Evolutionary conservation across 2,797 vertebrate genomes (phyloP).

Genomic region (Gymnothorax javanicus): DNA sequence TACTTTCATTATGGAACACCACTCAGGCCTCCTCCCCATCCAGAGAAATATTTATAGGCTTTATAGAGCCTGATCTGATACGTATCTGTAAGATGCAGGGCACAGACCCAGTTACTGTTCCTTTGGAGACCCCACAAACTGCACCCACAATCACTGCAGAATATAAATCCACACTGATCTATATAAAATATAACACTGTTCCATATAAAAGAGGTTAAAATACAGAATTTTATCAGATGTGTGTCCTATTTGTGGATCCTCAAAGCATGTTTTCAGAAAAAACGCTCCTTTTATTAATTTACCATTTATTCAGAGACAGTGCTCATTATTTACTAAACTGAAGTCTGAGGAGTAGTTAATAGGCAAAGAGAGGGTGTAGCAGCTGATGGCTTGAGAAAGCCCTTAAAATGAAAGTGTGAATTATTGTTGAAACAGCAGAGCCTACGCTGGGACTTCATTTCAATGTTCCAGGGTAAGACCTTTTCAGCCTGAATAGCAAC

Average conservation of each 20-base stretch:
- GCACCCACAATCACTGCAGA: background rate
- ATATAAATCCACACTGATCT: too few relatives aligned
- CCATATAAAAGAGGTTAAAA: background rate
- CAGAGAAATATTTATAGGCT: too few relatives aligned
- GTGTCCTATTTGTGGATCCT: background rate
- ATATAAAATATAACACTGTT: background rate
- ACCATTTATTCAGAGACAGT: background rate
- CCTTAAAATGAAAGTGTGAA: background rate
- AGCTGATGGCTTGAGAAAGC: background rate
- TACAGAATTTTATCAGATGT: background rate
- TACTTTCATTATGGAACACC: too few relatives aligned
- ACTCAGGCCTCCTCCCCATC: too few relatives aligned
- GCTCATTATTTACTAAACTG: background rate
- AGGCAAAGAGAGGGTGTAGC: background rate
- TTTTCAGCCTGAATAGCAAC: conserved; percentile 52
- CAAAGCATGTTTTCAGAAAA: background rate
- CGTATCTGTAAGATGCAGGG: too few relatives aligned
- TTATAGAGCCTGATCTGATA: too few relatives aligned
- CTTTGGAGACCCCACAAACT: background rate
- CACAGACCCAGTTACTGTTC: too few relatives aligned
- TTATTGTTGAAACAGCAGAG: background rate
- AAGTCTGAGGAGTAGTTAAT: background rate
- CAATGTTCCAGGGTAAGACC: background rate
- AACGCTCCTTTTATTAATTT: background rate
- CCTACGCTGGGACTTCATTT: background rate